These are phyloP conservation scores for Colletes latitarsis DNA, from an alignment of 1,140 invertebrate species.

Conservation along the genomic window DNA sequence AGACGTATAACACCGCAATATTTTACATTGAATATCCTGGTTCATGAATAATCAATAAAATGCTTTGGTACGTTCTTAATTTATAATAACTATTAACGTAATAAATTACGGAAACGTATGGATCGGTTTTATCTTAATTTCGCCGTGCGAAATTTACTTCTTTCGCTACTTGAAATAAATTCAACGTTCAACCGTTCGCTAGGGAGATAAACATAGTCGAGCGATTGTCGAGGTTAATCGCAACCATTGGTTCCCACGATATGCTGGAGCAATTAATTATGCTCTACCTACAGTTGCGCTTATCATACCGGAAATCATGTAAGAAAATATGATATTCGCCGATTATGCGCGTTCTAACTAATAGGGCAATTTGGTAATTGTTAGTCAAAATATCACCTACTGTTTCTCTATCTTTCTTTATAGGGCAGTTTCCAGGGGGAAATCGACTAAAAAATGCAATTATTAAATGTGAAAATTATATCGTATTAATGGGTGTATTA, in stretches of 20 bases:
- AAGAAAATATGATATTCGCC: neutral
- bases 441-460: too few relatives aligned
- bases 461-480: too few relatives aligned
- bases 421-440: too few relatives aligned
- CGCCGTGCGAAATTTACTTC: too few relatives aligned
- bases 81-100: neutral
- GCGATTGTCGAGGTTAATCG: neutral
- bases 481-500: too few relatives aligned
- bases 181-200: too few relatives aligned
- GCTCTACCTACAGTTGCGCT: neutral
- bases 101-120: neutral
- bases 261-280: neutral
- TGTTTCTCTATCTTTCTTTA: too few relatives aligned
- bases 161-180: neutral
- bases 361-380: too few relatives aligned
- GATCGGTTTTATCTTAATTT: neutral
- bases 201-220: neutral
- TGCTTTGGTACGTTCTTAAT: neutral
- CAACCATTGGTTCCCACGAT: conserved; percentile 9
- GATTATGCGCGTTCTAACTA: conserved; percentile 25
- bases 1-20: neutral
- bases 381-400: too few relatives aligned
- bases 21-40: neutral
- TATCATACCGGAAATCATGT: conserved; percentile 5
- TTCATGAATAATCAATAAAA: too few relatives aligned